Evolutionary conservation across 2,797 vertebrate species (phyloP), one percentile per base, ranked within the genome.

Genomic region (Alauda arvensis): DNA sequence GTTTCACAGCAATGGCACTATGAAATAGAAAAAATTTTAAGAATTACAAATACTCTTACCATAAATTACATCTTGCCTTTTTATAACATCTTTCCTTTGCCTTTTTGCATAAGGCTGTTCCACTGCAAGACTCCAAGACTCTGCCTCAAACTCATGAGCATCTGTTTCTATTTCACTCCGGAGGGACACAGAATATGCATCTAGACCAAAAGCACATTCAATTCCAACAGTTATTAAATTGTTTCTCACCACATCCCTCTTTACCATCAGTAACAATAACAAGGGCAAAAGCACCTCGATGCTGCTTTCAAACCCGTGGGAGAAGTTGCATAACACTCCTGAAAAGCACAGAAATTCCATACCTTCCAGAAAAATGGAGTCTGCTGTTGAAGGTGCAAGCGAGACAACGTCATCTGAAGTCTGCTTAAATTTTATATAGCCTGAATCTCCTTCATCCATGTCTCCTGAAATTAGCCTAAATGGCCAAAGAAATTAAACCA

Each of bases 61-160:
- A 24, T 99, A 99, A 74, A 99, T 98, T 46, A 99, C 98, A 84
- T 99, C 99, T 93, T 99, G 99, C 78, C 98, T 98, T 93, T 99
- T 99, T 31, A 97, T 90, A 29, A 94, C 90, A 0, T 98, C 98
- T 95, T 97, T 98, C 49, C 96, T 97, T 74, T 98, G 98, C 42
- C 96, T 98, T 94, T 98, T 99, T 37, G 97, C 96, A 31, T 98
- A 98, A 8, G 95, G 75, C 12, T 97, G 96, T 29, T 99, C 99
- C 66, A 99, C 98, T 3, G 98, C 97, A 87, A 97, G 95, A 93
- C 99, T 99, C 99, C 99, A 99, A 15, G 99, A 99, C 94, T 98
- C 98, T 3, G 96, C 98, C 92, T 99, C 98, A 61, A 99, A 97
- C 83, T 99, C 98, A 81, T 98, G 98, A 49, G 98, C 96, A 20